Percentiles rank a stretch among this genome's conserved stretches.
Conservation (phyloP, 2,797 vertebrate genomes). For the Parauchenoglanis ngamensis region DNA sequence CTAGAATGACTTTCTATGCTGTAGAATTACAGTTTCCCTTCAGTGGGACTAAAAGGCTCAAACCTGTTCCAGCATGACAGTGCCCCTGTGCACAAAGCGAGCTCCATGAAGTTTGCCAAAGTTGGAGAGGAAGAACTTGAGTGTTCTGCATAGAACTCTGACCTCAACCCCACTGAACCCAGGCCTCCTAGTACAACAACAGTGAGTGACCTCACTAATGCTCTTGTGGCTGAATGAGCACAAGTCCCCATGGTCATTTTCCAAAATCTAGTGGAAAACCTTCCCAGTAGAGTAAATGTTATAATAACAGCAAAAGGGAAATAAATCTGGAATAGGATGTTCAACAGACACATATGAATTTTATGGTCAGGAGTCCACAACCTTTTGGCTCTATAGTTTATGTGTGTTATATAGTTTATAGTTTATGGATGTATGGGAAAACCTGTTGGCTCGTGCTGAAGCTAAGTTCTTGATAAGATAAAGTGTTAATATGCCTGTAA, state of each 20-base stretch:
- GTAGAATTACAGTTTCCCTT: too few relatives aligned
- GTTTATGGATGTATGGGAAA: not conserved
- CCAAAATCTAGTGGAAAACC: not conserved
- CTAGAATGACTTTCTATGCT: too few relatives aligned
- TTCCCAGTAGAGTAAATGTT: not conserved
- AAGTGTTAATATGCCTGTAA: not conserved
- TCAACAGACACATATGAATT: not conserved
- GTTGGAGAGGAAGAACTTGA: too few relatives aligned
- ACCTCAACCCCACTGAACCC: too few relatives aligned
- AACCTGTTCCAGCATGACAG: too few relatives aligned
- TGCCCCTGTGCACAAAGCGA: too few relatives aligned
- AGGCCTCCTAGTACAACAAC: not conserved
- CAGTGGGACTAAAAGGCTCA: too few relatives aligned
- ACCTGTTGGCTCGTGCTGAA: not conserved
- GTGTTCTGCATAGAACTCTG: too few relatives aligned
- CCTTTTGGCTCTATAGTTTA: not conserved
- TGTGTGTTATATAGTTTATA: not conserved
- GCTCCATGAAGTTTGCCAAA: too few relatives aligned
- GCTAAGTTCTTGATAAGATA: not conserved
- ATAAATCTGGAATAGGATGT: not conserved
- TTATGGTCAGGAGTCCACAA: not conserved
- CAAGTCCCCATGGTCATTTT: too few relatives aligned
- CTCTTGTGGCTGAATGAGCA: too few relatives aligned
- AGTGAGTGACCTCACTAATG: not conserved
- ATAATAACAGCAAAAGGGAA: not conserved